phyloP scores from a whole-genome alignment of 2,797 vertebrate species.

The Ispidina picta region DNA sequence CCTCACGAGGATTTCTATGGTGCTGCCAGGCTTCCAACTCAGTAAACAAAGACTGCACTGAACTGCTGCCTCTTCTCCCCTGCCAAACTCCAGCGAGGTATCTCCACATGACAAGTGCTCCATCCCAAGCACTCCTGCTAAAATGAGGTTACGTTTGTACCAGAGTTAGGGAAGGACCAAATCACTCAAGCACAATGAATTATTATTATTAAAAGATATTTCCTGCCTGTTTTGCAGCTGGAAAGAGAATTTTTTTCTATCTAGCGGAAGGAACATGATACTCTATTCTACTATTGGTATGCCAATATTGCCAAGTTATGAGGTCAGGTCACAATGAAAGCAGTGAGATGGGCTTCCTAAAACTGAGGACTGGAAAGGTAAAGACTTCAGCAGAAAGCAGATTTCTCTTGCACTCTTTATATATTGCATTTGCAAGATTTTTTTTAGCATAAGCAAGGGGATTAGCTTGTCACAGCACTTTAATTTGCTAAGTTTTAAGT shows the following conservation, averaged over 20 bases:
- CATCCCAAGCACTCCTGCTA: neutral
- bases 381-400: neutral
- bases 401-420: neutral
- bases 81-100: neutral
- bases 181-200: neutral
- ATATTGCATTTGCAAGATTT: neutral
- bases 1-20: neutral
- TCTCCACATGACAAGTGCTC: rapidly evolving
- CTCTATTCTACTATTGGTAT: neutral
- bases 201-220: neutral
- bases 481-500: neutral
- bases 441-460: neutral
- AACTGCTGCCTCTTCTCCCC: neutral
- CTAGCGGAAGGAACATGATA: neutral
- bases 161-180: neutral
- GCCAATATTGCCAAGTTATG: neutral
- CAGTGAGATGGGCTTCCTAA: neutral
- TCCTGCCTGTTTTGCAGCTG: neutral
- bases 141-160: neutral
- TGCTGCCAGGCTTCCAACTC: neutral
- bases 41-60: neutral
- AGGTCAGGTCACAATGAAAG: neutral
- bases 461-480: neutral
- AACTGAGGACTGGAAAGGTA: neutral
- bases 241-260: neutral